These are phyloP conservation scores for Rhynchophorus ferrugineus DNA, from an alignment of 1,140 invertebrate species.

Conservation along the genomic window DNA sequence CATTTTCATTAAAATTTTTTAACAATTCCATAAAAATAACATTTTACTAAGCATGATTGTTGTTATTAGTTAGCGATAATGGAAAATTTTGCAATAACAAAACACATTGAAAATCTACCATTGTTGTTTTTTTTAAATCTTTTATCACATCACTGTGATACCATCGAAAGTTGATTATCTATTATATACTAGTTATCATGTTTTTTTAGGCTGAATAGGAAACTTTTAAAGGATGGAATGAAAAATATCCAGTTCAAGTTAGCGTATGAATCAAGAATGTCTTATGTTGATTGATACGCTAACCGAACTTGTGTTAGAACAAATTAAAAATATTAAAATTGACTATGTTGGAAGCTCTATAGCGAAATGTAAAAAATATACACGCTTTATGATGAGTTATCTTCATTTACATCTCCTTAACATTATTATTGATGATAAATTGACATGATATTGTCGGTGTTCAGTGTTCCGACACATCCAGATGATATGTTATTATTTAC, in stretches of 20 bases:
- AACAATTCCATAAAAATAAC: conserved; percentile 29
- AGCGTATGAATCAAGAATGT: background rate
- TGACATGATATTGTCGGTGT: conserved; percentile 20
- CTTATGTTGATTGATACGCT: background rate
- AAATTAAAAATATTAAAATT: background rate
- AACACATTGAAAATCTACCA: background rate
- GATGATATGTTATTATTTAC: conserved; percentile 19
- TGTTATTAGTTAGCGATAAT: background rate
- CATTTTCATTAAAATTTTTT: conserved; percentile 22
- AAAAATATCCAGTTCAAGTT: background rate
- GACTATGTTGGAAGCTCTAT: background rate
- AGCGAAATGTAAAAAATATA: conserved; percentile 6
- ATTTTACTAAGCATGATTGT: conserved; percentile 20
- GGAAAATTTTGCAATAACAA: background rate
- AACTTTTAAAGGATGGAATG: conserved; percentile 6
- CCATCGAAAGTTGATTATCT: background rate
- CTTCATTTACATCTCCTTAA: conserved; percentile 3
- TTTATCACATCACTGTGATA: background rate
- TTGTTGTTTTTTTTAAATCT: background rate
- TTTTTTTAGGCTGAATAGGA: conserved; percentile 9
- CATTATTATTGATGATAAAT: conserved; percentile 10
- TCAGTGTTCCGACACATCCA: conserved; percentile 6
- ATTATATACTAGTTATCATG: background rate
- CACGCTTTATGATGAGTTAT: background rate
- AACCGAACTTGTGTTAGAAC: background rate